phyloP scores from a whole-genome alignment of 2,888 invertebrate genomes.

The Zaprionus obscuricornis region DNA sequence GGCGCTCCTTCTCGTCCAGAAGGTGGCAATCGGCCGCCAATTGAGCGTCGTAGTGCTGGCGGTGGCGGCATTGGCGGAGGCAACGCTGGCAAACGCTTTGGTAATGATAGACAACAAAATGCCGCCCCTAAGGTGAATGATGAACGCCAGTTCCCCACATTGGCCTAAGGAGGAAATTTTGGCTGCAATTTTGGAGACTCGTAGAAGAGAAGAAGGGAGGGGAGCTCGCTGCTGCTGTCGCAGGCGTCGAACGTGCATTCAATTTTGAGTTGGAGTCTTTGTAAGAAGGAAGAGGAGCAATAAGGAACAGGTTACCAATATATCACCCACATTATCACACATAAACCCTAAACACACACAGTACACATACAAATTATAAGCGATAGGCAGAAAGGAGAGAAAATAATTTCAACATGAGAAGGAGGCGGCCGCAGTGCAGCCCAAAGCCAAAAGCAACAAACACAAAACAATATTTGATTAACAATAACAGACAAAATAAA shows the following conservation, averaged over 20 bases:
- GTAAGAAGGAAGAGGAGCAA: conserved; percentile 13
- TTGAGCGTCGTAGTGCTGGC: conserved; percentile 56
- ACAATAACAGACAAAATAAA: conserved; percentile 39
- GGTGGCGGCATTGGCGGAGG: conserved; percentile 49
- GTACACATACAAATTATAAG: conserved; percentile 25
- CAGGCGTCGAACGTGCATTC: conserved; percentile 48
- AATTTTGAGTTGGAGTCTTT: conserved; percentile 49
- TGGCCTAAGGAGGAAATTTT: conserved; percentile 88
- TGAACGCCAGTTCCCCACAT: conserved; percentile 97
- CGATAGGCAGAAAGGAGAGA: conserved; percentile 41
- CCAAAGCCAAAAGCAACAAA: conserved; percentile 74
- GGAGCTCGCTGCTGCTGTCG: conserved; percentile 36
- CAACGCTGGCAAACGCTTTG: conserved; percentile 72
- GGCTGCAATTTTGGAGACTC: conserved; percentile 1
- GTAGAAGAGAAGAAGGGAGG: conserved; percentile 4
- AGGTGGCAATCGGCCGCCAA: conserved; percentile 55
- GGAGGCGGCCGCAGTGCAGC: conserved; percentile 54
- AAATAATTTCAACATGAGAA: conserved; percentile 28
- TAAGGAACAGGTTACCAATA: conserved; percentile 57
- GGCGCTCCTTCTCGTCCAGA: conserved; percentile 32
- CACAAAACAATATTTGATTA: conserved; percentile 38
- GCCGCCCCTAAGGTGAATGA: conserved; percentile 96
- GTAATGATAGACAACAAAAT: conserved; percentile 71
- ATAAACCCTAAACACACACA: conserved; percentile 5
- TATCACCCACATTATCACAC: conserved; percentile 20